phyloP scores from a whole-genome alignment of 2,797 vertebrate genomes.

The Anabas testudineus region DNA sequence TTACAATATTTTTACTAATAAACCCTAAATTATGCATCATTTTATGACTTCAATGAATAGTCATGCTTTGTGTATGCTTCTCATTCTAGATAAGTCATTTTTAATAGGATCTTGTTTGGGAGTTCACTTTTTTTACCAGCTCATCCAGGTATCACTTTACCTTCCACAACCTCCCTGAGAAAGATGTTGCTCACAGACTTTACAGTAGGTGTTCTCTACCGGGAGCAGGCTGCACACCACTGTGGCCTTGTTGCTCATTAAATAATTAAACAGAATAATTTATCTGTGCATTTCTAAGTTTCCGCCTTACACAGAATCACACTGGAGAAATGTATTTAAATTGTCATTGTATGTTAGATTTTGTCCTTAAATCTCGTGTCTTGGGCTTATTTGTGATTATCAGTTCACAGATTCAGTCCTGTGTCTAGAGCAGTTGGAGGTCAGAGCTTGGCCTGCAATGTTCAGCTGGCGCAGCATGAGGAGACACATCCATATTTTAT shows the following conservation, averaged over 20 bases:
- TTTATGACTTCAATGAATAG: too few relatives aligned
- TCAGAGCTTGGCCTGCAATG: slow-evolving; percentile 53
- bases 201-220: slow-evolving; percentile 28
- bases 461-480: slow-evolving; percentile 55
- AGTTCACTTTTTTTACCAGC: too few relatives aligned
- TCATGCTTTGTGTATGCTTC: too few relatives aligned
- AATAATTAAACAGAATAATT: slow-evolving; percentile 44
- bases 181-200: slow-evolving; percentile 1
- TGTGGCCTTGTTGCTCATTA: slow-evolving; percentile 35
- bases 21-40: too few relatives aligned
- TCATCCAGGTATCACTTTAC: neutral
- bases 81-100: too few relatives aligned
- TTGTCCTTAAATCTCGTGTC: slow-evolving; percentile 18
- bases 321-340: slow-evolving; percentile 15
- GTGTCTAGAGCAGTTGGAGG: slow-evolving; percentile 63
- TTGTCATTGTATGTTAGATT: neutral
- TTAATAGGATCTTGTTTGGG: neutral
- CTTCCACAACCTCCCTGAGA: neutral
- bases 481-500: slow-evolving; percentile 81
- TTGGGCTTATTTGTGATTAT: slow-evolving; percentile 29
- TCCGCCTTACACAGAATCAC: slow-evolving; percentile 6
- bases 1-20: too few relatives aligned
- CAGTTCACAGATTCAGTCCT: slow-evolving; percentile 20
- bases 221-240: slow-evolving; percentile 29
- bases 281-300: slow-evolving; percentile 13